Percentiles rank a stretch among this genome's conserved stretches.
Conservation (phyloP, 2,797 vertebrate species). For the Phylloscopus collybita region DNA sequence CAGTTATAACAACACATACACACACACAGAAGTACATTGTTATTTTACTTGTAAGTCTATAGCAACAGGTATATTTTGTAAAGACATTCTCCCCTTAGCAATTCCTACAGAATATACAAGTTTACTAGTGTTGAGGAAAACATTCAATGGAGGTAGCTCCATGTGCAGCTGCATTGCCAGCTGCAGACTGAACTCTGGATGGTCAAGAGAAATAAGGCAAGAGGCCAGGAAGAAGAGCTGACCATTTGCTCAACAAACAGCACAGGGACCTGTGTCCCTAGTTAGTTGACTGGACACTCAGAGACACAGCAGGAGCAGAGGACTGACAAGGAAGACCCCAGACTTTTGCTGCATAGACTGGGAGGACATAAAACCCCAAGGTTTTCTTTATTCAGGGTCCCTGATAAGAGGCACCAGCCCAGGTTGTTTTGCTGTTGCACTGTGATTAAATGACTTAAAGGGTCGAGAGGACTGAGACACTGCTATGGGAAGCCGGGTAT, state of each 20-base stretch:
- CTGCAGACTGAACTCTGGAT: not conserved
- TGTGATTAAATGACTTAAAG: rapidly evolving
- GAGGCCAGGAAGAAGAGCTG: rapidly evolving
- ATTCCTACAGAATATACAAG: not conserved
- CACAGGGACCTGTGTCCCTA: not conserved
- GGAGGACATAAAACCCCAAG: not conserved
- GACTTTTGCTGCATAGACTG: not conserved
- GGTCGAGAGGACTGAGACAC: not conserved
- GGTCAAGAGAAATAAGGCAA: not conserved
- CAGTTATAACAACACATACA: not conserved
- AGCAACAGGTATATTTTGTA: not conserved
- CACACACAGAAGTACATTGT: rapidly evolving
- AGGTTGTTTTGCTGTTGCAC: not conserved
- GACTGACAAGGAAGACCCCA: not conserved
- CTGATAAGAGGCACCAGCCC: not conserved
- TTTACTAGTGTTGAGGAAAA: not conserved
- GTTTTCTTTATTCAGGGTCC: not conserved
- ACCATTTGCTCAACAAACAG: not conserved
- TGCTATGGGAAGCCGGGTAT: not conserved
- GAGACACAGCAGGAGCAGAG: not conserved
- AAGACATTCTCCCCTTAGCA: not conserved
- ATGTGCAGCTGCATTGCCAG: not conserved
- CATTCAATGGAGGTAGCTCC: not conserved
- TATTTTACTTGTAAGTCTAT: not conserved
- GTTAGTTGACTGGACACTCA: not conserved